phyloP scores from a whole-genome alignment of 2,113 vertebrate species.

The Lota lota region DNA sequence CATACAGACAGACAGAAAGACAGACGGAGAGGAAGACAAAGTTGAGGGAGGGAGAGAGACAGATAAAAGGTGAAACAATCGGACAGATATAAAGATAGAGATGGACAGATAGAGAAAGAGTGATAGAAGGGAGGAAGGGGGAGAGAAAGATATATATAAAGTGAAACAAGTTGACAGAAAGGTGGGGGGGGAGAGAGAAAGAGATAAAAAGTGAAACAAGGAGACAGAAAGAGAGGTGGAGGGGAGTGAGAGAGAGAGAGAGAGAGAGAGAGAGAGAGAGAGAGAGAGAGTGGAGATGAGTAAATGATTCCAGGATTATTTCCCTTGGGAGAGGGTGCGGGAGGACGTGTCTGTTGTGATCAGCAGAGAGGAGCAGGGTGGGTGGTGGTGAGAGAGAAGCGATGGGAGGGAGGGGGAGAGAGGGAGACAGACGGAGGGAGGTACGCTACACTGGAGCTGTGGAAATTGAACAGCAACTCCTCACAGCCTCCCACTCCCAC shows the following conservation, averaged over 20 bases:
- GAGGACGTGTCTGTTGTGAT: conserved; percentile 63
- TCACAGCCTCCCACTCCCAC: neutral
- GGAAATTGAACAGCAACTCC: neutral
- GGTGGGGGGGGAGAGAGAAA: conserved; percentile 3
- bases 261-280: neutral
- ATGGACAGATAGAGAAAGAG: too few relatives aligned
- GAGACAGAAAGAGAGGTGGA: neutral
- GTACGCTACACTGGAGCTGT: neutral
- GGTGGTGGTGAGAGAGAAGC: conserved; percentile 21
- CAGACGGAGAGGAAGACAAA: too few relatives aligned
- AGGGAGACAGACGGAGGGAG: neutral
- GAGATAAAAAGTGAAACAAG: neutral
- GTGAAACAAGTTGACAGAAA: neutral
- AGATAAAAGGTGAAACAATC: too few relatives aligned
- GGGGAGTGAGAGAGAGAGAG: neutral
- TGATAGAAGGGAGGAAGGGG: too few relatives aligned
- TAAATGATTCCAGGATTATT: conserved; percentile 70
- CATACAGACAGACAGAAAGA: too few relatives aligned
- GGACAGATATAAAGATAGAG: too few relatives aligned
- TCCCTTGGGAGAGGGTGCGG: conserved; percentile 57
- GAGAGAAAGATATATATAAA: too few relatives aligned
- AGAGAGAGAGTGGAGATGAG: conserved; percentile 55
- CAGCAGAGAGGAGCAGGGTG: conserved; percentile 32
- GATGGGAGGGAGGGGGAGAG: conserved; percentile 15
- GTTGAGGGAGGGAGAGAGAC: too few relatives aligned